A percentile compares a stretch with the other conserved stretches of the same genome.
Evolutionary conservation across 2,113 vertebrate species (phyloP).

Genomic region (Xyrauchen texanus): DNA sequence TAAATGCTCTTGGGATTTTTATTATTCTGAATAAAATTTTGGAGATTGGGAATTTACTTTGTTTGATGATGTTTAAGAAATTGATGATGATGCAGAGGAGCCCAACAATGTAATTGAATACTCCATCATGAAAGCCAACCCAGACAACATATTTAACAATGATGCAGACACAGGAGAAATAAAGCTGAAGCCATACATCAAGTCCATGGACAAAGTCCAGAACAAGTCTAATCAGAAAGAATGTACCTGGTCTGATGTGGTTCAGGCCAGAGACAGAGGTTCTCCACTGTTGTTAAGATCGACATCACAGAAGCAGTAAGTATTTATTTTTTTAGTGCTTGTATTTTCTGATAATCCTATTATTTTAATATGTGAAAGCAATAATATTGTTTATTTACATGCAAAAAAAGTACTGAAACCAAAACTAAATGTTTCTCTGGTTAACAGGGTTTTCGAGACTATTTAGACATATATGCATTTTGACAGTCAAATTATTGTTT

Average conservation of each 20-base stretch:
- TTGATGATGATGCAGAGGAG: constrained; percentile 91
- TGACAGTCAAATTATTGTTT: too few species aligned
- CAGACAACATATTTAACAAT: constrained; percentile 93
- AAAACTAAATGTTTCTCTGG: neutral
- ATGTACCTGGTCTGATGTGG: constrained; percentile 90
- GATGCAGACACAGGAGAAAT: constrained; percentile 89
- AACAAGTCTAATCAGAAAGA: constrained; percentile 87
- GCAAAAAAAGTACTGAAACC: neutral
- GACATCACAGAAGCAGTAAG: constrained; percentile 95
- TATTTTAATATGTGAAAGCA: too few species aligned
- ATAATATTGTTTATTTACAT: too few species aligned
- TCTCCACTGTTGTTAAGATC: constrained; percentile 89
- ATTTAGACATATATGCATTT: too few species aligned
- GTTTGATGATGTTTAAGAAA: constrained; percentile 75
- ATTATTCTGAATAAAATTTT: neutral
- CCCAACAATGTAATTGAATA: constrained; percentile 97
- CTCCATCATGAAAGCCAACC: constrained; percentile 92
- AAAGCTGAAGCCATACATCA: constrained; percentile 90
- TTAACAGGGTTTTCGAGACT: neutral
- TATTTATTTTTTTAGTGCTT: neutral
- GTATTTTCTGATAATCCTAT: too few species aligned
- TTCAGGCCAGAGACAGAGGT: constrained; percentile 92
- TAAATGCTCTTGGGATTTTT: neutral
- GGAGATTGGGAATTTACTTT: neutral
- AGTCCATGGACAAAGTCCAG: constrained; percentile 89